Evolutionary conservation across 1,140 invertebrate species (phyloP), one percentile per base, ranked within the genome.

Genomic region (Daktulosphaira vitifoliae): DNA sequence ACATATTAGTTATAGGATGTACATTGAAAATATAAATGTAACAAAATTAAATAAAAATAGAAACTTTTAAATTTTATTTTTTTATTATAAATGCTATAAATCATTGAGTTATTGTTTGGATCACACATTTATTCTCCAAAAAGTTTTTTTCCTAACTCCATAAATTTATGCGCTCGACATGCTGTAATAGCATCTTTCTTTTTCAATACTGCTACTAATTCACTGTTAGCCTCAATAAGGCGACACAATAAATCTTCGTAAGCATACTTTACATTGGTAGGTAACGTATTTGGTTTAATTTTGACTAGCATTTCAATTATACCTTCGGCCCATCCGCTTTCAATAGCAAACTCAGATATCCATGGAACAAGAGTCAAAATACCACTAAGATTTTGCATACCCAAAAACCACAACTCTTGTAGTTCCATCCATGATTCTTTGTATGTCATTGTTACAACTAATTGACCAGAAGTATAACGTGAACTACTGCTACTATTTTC

Each of bases 361-460:
- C 90, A 93, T 1, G 90, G 88, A 50, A 92, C 81, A 49, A 84
- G 79, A 3, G 85, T 80, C 8, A 94, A 74, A 0, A 94, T 84
- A 5, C 83, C 81, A 69, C 87, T 85, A 76, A 93, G 84, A 13
- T 90, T 92, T 76, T 94, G 90, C 89, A 94, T 92, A 13, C 91
- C 90, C 20, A 95, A 76, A 75, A 92, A 94, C 92, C 92, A 95
- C 1, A 94, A 76, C 74, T 94, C 92, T 75, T 85, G 88, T 16
- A 94, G 80, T 71, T 93, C 89, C 74, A 85, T 82, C 92, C 91
- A 95, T 66, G 84, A 78, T 72, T 87, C 85, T 72, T 91, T 90
- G 74, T 94, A 95, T 13, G 81, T 79, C 78, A 89, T 87, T 2
- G 89, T 82, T 0, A 94, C 86, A 2, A 91, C 88, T 37, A 94